A percentile compares a stretch with the other conserved stretches of the same genome.
Conservation (phyloP, 2,797 vertebrate genomes). For the Hypotaenidia okinawae region DNA sequence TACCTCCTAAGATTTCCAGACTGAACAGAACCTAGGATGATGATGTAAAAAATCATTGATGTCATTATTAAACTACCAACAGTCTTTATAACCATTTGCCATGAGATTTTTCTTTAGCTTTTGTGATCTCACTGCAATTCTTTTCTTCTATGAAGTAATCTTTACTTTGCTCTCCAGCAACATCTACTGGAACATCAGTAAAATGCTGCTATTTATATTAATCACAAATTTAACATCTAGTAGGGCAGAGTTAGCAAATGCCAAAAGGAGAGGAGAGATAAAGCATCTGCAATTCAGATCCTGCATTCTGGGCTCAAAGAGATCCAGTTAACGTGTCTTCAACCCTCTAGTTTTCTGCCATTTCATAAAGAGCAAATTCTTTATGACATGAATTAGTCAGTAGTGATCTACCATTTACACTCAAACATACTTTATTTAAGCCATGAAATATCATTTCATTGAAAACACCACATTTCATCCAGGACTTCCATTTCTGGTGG, state of each 20-base stretch:
- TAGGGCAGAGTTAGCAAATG: constrained; percentile 66
- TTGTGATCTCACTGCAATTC: constrained; percentile 70
- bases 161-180: constrained; percentile 85
- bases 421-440: background rate
- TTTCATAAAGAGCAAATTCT: background rate
- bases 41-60: constrained; percentile 55
- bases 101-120: constrained; percentile 65
- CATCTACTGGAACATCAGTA: constrained; percentile 85
- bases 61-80: constrained; percentile 72
- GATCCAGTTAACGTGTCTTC: background rate
- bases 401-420: background rate
- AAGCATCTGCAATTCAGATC: background rate
- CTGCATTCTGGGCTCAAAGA: background rate
- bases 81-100: constrained; percentile 66
- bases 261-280: constrained; percentile 32
- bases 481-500: background rate
- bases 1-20: constrained; percentile 41
- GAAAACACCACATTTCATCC: background rate
- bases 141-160: constrained; percentile 65
- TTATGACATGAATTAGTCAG: background rate
- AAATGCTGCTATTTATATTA: constrained; percentile 81
- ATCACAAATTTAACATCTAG: constrained; percentile 74
- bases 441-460: background rate
- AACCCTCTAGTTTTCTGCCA: background rate
- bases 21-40: background rate